These are phyloP conservation scores for Ophion slaviceki DNA, from an alignment of 2,888 invertebrate genomes.

Conservation along the genomic window DNA sequence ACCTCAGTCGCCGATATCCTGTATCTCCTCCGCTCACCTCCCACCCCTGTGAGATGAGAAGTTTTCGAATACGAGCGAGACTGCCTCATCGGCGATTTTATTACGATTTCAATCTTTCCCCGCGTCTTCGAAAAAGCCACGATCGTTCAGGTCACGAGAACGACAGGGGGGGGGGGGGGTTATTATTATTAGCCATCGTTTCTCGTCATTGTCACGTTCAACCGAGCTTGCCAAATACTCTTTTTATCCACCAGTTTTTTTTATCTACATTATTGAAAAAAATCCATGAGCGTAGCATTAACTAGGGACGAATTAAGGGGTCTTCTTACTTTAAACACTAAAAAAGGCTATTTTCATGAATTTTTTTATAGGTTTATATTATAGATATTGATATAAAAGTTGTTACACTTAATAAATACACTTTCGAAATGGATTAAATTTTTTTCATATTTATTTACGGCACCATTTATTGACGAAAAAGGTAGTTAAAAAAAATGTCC, in stretches of 20 bases:
- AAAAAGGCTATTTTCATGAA: too few species aligned
- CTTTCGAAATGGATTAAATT: too few species aligned
- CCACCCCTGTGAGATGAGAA: conserved; percentile 5
- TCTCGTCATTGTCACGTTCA: conserved; percentile 18
- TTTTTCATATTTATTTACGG: too few species aligned
- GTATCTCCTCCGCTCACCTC: conserved; percentile 7
- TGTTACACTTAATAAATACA: too few species aligned
- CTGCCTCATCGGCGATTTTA: conserved; percentile 22
- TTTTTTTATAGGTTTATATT: too few species aligned
- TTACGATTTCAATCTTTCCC: conserved; percentile 37
- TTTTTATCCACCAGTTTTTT: background rate
- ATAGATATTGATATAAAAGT: too few species aligned
- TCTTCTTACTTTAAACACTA: too few species aligned
- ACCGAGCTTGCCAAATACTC: conserved; percentile 2
- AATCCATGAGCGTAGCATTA: too few species aligned
- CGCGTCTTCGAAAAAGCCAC: conserved; percentile 46
- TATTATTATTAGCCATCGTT: conserved; percentile 52
- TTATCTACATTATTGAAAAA: too few species aligned
- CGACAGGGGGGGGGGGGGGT: conserved; percentile 7
- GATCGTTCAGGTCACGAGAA: conserved; percentile 46
- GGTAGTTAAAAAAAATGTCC: too few species aligned
- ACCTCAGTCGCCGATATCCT: conserved; percentile 16
- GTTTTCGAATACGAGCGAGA: conserved; percentile 27
- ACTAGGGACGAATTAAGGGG: too few species aligned
- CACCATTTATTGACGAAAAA: too few species aligned